Evolutionary conservation across 2,888 invertebrate species (phyloP), one percentile per base, ranked within the genome.

Genomic region (Coecobrya sp.): DNA sequence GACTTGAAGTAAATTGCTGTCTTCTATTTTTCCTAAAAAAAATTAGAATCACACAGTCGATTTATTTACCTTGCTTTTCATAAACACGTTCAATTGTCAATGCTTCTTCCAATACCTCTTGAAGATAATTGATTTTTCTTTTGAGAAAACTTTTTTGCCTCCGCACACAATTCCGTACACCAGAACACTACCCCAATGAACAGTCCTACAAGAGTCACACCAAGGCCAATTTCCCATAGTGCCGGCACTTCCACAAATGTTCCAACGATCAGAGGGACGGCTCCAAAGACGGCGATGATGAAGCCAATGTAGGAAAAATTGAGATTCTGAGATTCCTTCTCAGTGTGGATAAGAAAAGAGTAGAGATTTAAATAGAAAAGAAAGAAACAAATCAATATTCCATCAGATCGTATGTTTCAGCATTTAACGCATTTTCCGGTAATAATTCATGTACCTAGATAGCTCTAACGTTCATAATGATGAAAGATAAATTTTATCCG

Each of bases 221-320:
- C 92, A 25, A 93, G 86, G 19, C 93, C 93, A 16, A 90, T 42
- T 73, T 93, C 93, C 92, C 92, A 93, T 52, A 93, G 30, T 4
- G 91, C 92, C 2, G 92, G 93, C 10, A 93, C 89, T 36, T 86
- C 89, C 16, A 93, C 88, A 89, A 93, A 93, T 0, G 93, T 93
- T 19, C 93, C 93, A 42, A 93, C 91, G 11, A 93, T 65, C n/a
- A 93, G 49, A 13, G 93, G 93, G 4, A 93, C 92, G 1, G 92
- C 86, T 30, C 93, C 93, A 65, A 91, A 92, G 1, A 88, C 86
- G 22, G 93, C 93, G 19, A 93, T 81, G 19, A 92, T 55, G 49
- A 93, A 93, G 42, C 93, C 93, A 52, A 92, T 87, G 27, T 93
- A 93, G 19, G 92, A 90, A 55, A 92, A 86, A 55, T 92, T 92